Conservation (phyloP, 30 jellyfish, hydroid and myxozoan species). For the Hydractinia symbiolongicarpus region DNA sequence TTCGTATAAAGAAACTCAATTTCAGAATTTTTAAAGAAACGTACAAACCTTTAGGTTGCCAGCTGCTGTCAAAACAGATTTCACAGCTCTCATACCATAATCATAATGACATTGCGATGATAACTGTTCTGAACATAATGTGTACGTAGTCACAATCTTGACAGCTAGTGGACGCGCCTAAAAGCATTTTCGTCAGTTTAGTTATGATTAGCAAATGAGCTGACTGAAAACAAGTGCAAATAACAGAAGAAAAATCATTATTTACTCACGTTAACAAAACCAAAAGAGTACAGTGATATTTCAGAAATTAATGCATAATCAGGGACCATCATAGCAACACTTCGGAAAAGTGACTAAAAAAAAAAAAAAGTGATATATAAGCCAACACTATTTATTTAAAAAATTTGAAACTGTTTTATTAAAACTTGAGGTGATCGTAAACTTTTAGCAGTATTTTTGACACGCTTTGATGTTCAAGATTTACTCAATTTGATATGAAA, state of each 20-base stretch:
- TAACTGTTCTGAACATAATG: constrained; percentile 88
- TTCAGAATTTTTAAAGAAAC: too few species aligned
- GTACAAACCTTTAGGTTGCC: constrained; percentile 83
- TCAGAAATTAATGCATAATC: constrained; percentile 95
- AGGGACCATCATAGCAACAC: constrained; percentile 99
- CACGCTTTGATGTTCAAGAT: too few species aligned
- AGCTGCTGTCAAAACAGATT: constrained; percentile 98
- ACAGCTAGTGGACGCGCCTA: constrained; percentile 99
- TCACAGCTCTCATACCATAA: constrained; percentile 98
- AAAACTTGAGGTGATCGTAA: too few species aligned
- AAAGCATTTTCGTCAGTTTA: not conserved
- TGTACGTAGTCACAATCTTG: constrained; percentile 95
- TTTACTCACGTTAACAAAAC: constrained; percentile 83
- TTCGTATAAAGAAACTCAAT: too few species aligned
- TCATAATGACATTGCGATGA: constrained; percentile 97
- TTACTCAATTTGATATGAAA: too few species aligned
- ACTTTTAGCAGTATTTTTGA: too few species aligned
- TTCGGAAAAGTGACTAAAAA: constrained; percentile 85
- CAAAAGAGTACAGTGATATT: constrained; percentile 89
- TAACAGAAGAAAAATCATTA: not conserved
- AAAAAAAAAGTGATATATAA: not conserved
- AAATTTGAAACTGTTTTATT: too few species aligned
- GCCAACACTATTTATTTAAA: too few species aligned
- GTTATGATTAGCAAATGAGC: not conserved
- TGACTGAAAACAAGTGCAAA: not conserved